Evolutionary conservation across 2,797 vertebrate genomes (phyloP).

Genomic region (Trematomus bernacchii): DNA sequence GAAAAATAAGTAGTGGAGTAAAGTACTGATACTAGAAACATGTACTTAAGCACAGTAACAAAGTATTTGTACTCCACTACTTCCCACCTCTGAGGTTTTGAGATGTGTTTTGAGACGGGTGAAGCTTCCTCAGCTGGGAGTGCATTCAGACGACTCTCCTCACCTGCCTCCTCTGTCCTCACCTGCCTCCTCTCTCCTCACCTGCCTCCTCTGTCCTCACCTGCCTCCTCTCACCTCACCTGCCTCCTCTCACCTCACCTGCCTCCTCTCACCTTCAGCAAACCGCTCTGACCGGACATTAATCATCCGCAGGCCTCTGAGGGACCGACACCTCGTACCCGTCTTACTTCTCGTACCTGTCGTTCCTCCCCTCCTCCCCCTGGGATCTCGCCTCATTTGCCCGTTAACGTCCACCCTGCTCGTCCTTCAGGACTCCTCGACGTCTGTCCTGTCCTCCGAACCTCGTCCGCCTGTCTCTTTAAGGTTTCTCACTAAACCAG

Average conservation of each 20-base stretch:
- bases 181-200: constrained; percentile 12
- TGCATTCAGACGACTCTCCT: neutral
- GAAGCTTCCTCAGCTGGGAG: constrained; percentile 45
- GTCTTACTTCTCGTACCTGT: constrained; percentile 24
- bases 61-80: no score
- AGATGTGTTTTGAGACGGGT: neutral
- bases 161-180: neutral
- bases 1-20: no score
- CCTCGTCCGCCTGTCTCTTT: constrained; percentile 26
- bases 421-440: constrained; percentile 24
- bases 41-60: no score
- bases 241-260: constrained; percentile 6
- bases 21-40: no score
- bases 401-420: neutral
- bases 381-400: constrained; percentile 17
- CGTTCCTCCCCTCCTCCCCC: constrained; percentile 19
- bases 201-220: constrained; percentile 5
- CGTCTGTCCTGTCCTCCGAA: constrained; percentile 8
- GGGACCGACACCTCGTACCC: constrained; percentile 34
- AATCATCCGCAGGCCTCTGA: constrained; percentile 63
- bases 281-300: constrained; percentile 56
- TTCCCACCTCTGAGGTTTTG: no score
- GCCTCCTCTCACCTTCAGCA: constrained; percentile 54
- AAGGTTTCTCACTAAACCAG: constrained; percentile 18
- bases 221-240: constrained; percentile 18